Evolutionary conservation across 2,113 vertebrate genomes (phyloP).

Genomic region (Eonycteris spelaea): DNA sequence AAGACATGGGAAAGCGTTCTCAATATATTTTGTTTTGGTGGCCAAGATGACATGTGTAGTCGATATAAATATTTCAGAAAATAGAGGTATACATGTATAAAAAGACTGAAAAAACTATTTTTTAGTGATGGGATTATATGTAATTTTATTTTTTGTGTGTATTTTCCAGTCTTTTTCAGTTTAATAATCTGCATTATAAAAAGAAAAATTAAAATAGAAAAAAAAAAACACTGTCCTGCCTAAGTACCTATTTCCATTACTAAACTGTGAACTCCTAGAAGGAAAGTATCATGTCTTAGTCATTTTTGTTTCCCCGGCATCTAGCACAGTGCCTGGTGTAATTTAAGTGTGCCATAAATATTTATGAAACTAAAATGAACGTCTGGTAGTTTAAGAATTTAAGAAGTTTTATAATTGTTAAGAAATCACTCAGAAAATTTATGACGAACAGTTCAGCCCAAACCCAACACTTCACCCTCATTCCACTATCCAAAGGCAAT

Average conservation of each 20-base stretch:
- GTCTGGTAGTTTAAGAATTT: not conserved
- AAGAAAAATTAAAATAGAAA: not conserved
- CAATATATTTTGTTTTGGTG: conserved; percentile 4
- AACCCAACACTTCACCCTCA: not conserved
- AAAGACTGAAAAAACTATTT: not conserved
- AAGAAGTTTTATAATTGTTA: not conserved
- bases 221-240: not conserved
- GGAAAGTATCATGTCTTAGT: not conserved
- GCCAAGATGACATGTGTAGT: not conserved
- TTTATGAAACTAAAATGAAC: conserved; percentile 29
- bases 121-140: not conserved
- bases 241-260: not conserved
- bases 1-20: not conserved
- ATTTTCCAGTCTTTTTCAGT: not conserved
- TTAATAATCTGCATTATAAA: not conserved
- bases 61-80: not conserved
- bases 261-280: not conserved
- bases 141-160: not conserved
- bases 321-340: not conserved
- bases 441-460: not conserved
- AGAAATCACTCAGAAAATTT: conserved; percentile 14
- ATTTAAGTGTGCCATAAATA: not conserved
- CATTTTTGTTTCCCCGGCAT: not conserved
- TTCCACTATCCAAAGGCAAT: not conserved
- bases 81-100: not conserved